phyloP scores from a whole-genome alignment of 53 echinoderm and acorn worm genomes.

The Holothuria scabra region DNA sequence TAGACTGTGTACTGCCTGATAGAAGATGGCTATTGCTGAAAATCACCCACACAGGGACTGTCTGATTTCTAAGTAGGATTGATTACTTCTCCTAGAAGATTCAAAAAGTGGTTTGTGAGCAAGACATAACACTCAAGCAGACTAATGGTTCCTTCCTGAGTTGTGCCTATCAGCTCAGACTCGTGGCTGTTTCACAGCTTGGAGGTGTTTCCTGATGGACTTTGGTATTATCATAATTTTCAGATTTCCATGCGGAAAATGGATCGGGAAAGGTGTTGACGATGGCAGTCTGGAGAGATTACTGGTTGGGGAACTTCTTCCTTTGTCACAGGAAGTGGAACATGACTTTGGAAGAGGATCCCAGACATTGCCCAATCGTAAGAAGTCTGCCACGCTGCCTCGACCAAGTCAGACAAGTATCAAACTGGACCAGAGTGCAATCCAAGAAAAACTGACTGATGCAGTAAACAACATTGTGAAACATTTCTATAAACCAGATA shows the following conservation, averaged over 20 bases:
- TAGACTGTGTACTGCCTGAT: too few relatives aligned
- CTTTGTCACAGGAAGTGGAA: conserved; percentile 69
- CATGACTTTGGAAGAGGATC: conserved; percentile 77
- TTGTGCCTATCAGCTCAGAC: too few relatives aligned
- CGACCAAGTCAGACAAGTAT: conserved; percentile 32
- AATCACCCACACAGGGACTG: too few relatives aligned
- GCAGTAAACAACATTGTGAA: conserved; percentile 99
- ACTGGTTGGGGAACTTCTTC: conserved; percentile 85
- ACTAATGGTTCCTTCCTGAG: too few relatives aligned
- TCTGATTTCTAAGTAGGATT: too few relatives aligned
- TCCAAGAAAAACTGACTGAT: conserved; percentile 97
- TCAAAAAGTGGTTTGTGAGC: too few relatives aligned
- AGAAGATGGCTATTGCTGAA: too few relatives aligned
- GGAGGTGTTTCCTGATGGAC: too few relatives aligned
- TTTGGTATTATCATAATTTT: background rate
- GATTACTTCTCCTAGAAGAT: too few relatives aligned
- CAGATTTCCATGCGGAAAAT: conserved; percentile 94
- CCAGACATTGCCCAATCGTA: conserved; percentile 71
- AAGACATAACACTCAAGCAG: too few relatives aligned
- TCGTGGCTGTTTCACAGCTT: too few relatives aligned
- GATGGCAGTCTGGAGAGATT: conserved; percentile 95
- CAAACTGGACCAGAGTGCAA: conserved; percentile 81
- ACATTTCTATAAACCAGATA: conserved; percentile 99
- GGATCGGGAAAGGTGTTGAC: conserved; percentile 93
- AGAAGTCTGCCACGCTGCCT: conserved; percentile 47